phyloP scores from a whole-genome alignment of 2,113 vertebrate species.

The Bettongia penicillata region DNA sequence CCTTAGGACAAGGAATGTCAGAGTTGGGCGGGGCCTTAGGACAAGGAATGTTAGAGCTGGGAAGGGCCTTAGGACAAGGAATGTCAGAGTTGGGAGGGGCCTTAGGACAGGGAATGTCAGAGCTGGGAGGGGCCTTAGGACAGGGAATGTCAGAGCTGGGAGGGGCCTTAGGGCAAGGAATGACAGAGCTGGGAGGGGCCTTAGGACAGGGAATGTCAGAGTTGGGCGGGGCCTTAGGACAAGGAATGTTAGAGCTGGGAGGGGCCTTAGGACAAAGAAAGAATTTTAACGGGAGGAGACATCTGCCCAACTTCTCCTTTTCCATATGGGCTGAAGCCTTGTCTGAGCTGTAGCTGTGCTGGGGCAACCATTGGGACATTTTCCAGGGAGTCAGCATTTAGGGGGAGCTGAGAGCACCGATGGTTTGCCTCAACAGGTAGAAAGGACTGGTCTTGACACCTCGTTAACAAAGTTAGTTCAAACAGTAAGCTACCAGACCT shows the following conservation, averaged over 20 bases:
- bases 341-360: background rate
- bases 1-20: background rate
- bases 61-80: background rate
- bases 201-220: background rate
- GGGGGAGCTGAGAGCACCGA: background rate
- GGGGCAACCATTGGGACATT: background rate
- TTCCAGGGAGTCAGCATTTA: background rate
- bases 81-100: background rate
- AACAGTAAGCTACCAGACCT: background rate
- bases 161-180: background rate
- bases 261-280: background rate
- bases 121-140: background rate
- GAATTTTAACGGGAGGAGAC: background rate
- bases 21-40: too few species aligned
- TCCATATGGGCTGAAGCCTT: background rate
- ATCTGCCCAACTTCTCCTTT: background rate
- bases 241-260: background rate
- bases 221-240: background rate
- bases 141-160: background rate
- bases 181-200: background rate
- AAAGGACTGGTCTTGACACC: too few species aligned
- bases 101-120: background rate
- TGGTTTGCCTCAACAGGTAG: background rate
- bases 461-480: background rate
- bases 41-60: background rate